Evolutionary conservation across 2,113 vertebrate species (phyloP).

Genomic region (Pterophyllum scalare): DNA sequence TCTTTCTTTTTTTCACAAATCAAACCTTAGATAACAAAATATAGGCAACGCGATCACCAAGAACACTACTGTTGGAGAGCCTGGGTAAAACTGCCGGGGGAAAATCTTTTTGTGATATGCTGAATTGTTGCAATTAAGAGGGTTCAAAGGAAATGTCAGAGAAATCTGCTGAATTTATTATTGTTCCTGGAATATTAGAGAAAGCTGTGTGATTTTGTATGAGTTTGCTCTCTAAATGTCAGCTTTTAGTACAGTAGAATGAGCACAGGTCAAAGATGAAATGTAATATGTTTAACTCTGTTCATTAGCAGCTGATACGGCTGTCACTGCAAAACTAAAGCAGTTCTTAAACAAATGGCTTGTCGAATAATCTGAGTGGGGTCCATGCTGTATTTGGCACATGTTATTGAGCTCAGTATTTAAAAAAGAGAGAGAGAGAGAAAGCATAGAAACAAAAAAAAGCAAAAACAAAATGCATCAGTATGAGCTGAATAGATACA

Average conservation of each 20-base stretch:
- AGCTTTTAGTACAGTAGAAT: neutral
- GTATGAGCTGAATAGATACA: neutral
- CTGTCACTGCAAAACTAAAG: conserved; percentile 6
- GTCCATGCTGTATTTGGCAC: neutral
- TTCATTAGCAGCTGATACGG: neutral
- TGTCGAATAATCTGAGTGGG: neutral
- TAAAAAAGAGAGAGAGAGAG: neutral
- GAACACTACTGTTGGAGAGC: neutral
- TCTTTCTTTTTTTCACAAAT: neutral
- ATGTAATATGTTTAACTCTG: neutral
- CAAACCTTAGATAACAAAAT: neutral
- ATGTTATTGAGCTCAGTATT: neutral
- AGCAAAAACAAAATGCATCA: neutral
- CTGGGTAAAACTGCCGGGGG: neutral
- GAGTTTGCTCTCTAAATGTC: conserved; percentile 5
- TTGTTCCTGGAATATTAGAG: neutral
- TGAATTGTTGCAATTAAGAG: conserved; percentile 4
- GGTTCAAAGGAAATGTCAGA: conserved; percentile 22
- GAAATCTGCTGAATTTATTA: neutral
- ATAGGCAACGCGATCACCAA: conserved; percentile 1
- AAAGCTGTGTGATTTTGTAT: conserved; percentile 2
- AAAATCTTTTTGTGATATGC: neutral
- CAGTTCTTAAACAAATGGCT: conserved; percentile 13
- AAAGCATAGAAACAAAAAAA: neutral
- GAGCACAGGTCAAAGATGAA: conserved; percentile 18